Evolutionary conservation across 2,888 invertebrate species (phyloP), one percentile per base, ranked within the genome.

Genomic region (Acanthosepion pharaonis): DNA sequence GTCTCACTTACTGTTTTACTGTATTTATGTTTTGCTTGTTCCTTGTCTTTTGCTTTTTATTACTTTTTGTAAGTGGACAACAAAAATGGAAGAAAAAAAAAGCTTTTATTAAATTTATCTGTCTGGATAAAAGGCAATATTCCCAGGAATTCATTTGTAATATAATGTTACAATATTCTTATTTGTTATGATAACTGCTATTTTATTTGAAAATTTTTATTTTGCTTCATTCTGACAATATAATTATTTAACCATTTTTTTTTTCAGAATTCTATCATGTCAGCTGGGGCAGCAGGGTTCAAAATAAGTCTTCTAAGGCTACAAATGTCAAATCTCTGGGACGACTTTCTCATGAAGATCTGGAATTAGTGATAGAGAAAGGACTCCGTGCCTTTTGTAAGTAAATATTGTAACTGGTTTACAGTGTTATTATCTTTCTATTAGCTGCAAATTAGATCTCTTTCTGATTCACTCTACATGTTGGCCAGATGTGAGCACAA

Each of bases 271-370:
- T 95, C 48, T 97, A 97, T 96, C 98, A 97, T 96, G 97, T 97
- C 94, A 97, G 97, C 6, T 97, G 97, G 97, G 97, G 97, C 94
- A 97, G 97, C 15, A 95, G 96, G 91, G 94, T 96, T n/a, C 97
- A 97, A 53, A 96, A 96, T 53, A 97, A 97, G 15, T 97, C 97
- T 23, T 97, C 97, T 5, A 95, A 97, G 20, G 97, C 97, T 18
- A 96, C 97, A 3, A 97, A 97, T 95, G 98, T 98, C 33, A 97
- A 97, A 96, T 96, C 97, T 49, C 96, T 98, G 18, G 97, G 97
- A 28, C 97, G 97, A 95, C 96, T 98, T 49, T 96, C 96, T 49
- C 97, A 97, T 91, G 98, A 98, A 42, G 98, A 98, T 95, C 97
- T 97, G 94, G 96, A 96, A 94, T 96, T 96, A 20, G 96, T 97